Conservation (phyloP, 2,797 vertebrate genomes). For the Antennarius maculatus region DNA sequence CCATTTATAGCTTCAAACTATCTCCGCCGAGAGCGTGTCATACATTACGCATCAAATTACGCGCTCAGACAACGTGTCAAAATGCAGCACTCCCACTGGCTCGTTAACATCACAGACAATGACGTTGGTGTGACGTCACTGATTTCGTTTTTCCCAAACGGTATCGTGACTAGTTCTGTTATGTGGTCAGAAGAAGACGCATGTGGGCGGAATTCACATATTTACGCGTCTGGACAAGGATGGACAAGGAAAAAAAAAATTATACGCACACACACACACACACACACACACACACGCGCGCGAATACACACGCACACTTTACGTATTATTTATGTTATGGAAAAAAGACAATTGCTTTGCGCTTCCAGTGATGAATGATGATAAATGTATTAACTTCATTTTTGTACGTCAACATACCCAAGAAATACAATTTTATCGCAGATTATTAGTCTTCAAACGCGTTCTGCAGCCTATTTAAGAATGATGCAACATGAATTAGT, state of each 20-base stretch:
- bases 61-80: constrained; percentile 36
- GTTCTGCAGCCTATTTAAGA: no score
- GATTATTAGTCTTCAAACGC: neutral
- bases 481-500: neutral
- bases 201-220: neutral
- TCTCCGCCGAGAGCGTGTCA: neutral
- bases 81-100: constrained; percentile 59
- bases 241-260: no score
- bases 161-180: constrained; percentile 8
- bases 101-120: constrained; percentile 19
- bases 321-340: neutral
- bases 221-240: constrained; percentile 12
- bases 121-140: constrained; percentile 49
- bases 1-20: neutral
- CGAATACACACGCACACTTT: no score
- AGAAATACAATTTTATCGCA: neutral
- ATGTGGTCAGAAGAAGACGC: neutral
- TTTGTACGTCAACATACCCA: neutral
- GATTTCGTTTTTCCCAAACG: constrained; percentile 30
- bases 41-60: constrained; percentile 50
- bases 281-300: no score
- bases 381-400: neutral
- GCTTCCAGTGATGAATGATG: no score
- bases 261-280: no score
- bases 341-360: neutral